Evolutionary conservation across 2,797 vertebrate genomes (phyloP), one percentile per base, ranked within the genome.

Genomic region (Balearica regulorum): DNA sequence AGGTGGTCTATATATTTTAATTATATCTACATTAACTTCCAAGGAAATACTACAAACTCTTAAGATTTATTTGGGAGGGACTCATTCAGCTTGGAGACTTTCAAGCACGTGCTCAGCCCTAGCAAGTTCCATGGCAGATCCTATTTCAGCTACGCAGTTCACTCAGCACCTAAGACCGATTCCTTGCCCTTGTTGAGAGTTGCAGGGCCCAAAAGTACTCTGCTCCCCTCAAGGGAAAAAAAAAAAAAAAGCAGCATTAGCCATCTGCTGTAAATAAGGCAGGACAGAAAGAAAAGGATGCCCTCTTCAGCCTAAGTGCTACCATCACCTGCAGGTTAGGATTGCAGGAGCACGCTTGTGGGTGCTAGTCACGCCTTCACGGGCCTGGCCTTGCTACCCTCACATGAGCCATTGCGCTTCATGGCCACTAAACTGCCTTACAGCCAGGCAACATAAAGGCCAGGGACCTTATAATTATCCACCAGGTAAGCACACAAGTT

Each of bases 351-450:
- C 7, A 10, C 16, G 66, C 44, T 57, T 15, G 26, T 2, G 7
- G 46, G 55, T 2, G 8, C 17, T 37, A 21, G 13, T 5, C 16
- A 13, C 1, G 2, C 20, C 39, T 31, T n/a, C 57, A 10, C 1
- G 17, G 54, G 35, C 64, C 79, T 16, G n/a, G 54, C 71, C 41
- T 39, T 4, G 11, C 21, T 18, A 3, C 6, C 15, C 22, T 44
- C 18, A 4, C 1, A 0, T 13, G 7, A 9, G 10, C 26, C 11
- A 4, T 4, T 3, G 2, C 20, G 13, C 20, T 55, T 15, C 22
- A 11, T 1, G 2, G 41, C 54, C 9, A 1, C 37, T 51, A 12
- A 48, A 28, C 54, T 61, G 31, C 64, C 43, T 13, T 10, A 18
- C 11, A 11, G 68, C 35, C 49, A 15, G 0, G 3, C 11, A 39